Percentiles rank a stretch among this genome's conserved stretches.
These are phyloP conservation scores for Pangasius sanitwongsei DNA, from an alignment of 2,797 vertebrate species.

Conservation along the genomic window DNA sequence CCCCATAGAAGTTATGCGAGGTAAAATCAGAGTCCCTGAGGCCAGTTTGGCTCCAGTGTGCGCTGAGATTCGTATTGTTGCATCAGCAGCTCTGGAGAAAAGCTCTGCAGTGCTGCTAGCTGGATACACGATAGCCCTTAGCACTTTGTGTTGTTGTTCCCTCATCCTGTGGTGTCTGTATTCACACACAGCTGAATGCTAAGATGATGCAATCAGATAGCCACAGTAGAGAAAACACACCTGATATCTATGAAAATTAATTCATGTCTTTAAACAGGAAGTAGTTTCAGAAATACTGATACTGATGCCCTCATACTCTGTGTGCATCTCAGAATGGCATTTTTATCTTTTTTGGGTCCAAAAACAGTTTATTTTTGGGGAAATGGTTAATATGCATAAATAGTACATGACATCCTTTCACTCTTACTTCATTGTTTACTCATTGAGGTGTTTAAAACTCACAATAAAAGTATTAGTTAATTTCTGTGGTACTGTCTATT, in stretches of 20 bases:
- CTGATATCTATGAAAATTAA: not conserved
- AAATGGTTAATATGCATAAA: not conserved
- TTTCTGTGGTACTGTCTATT: no score
- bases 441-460: not conserved
- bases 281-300: not conserved
- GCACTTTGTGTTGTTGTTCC: conserved; percentile 39
- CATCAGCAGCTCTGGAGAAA: conserved; percentile 36
- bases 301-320: not conserved
- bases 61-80: conserved; percentile 20
- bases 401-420: not conserved
- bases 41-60: conserved; percentile 13
- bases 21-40: not conserved
- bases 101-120: conserved; percentile 30
- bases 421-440: not conserved
- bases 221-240: not conserved
- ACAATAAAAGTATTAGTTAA: not conserved
- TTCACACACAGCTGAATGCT: conserved; percentile 45
- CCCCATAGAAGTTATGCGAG: not conserved
- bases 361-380: not conserved
- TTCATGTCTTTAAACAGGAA: not conserved
- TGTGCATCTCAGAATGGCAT: not conserved
- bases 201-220: conserved; percentile 56
- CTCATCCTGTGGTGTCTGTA: conserved; percentile 50
- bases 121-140: conserved; percentile 35
- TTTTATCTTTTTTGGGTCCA: not conserved